Base-by-base conservation (phyloP, 1,140 invertebrate species). In the Cydia fagiglandana region DNA sequence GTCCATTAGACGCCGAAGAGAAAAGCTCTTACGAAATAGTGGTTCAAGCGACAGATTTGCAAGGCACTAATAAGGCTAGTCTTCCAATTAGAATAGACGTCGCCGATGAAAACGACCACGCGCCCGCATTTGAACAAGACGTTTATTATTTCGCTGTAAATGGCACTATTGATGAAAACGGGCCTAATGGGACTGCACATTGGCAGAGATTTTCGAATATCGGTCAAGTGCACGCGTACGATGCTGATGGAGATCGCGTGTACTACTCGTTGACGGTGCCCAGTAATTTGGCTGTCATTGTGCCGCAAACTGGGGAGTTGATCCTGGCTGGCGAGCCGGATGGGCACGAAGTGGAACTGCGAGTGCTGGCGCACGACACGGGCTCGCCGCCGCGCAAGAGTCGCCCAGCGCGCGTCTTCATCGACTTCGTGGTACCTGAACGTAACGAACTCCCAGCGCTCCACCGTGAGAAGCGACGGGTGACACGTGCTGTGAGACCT, bases 301-400 rank as follows among this genome's bases (percentile, higher is more conserved):
- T 98, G 0, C 98, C 98, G 0, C 97, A 98, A 93, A 98, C 97
- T 1, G 98, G 98, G 1, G 97, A 98, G 86, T 89, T 99, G 1
- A 94, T 98, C 81, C 87, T 98, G 6, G 96, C 96, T 10, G 96
- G 96, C 6, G 96, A 97, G 78, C 95, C 96, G 0, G 95, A 95
- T 68, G 91, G 96, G 61, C 93, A 94, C 13, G 96, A 97, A 80
- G 93, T 94, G 15, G 94, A 96, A 75, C 84, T 97, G 15, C 91
- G 95, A 78, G 95, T 98, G 1, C 94, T 97, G 79, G 97, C 97
- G 13, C 97, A 98, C 83, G 97, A 98, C 87, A 90, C 97, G 2
- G 93, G 96, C 2, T 94, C 94, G 7, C 97, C 97, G 0, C 95
- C 95, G 30, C 91, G 95, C 53, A 95, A 94, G 64, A 95, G 96